phyloP scores from a whole-genome alignment of 2,797 vertebrate genomes.

The Intellagama lesueurii region DNA sequence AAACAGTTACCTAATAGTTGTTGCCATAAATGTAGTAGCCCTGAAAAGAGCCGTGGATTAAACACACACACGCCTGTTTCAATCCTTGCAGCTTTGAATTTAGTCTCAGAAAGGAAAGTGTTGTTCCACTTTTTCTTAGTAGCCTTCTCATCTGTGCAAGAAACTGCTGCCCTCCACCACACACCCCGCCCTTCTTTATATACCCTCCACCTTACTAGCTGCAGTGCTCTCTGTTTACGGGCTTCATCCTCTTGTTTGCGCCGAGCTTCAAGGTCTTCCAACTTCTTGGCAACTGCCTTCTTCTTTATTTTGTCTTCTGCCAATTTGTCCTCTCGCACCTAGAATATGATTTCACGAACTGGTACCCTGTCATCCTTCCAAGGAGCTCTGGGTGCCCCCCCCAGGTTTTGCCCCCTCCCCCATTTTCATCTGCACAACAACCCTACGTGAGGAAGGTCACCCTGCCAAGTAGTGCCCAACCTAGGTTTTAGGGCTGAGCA shows the following conservation, averaged over 20 bases:
- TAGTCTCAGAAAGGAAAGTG: background rate
- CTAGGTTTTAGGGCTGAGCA: background rate
- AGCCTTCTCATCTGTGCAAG: background rate
- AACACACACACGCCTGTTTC: background rate
- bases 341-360: background rate
- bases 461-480: background rate
- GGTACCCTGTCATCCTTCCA: background rate
- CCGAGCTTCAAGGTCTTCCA: conserved; percentile 79
- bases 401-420: background rate
- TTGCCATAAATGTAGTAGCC: too few relatives aligned
- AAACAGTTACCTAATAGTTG: background rate
- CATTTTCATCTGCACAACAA: background rate
- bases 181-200: conserved; percentile 69
- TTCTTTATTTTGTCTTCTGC: conserved; percentile 82
- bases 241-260: conserved; percentile 89
- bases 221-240: conserved; percentile 73
- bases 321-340: conserved; percentile 83
- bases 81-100: background rate
- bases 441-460: background rate
- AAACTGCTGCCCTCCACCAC: conserved; percentile 57
- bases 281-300: conserved; percentile 75
- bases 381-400: background rate
- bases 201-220: conserved; percentile 70
- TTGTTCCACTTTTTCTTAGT: background rate
- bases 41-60: background rate